These are phyloP conservation scores for Siniperca scherzeri DNA, from an alignment of 2,797 vertebrate species.

Conservation along the genomic window DNA sequence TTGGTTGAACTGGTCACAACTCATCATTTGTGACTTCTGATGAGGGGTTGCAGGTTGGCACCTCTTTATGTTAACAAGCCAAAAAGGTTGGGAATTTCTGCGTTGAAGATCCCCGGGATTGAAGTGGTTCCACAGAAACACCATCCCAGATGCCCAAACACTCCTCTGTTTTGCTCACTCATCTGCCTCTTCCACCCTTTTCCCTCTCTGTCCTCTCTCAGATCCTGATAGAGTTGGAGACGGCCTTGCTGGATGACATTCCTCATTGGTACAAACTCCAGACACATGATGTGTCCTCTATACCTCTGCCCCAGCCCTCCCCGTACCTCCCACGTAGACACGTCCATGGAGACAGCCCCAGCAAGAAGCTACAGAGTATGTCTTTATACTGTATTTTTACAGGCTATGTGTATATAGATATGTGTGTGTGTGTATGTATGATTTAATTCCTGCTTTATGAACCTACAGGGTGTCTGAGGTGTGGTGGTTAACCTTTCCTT, in stretches of 20 bases:
- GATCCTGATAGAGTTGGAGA: slow-evolving; percentile 98
- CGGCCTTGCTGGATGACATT: slow-evolving; percentile 95
- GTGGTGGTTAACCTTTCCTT: slow-evolving; percentile 47
- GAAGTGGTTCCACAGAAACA: not conserved
- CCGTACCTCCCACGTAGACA: slow-evolving; percentile 95
- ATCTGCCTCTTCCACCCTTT: not conserved
- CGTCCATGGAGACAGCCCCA: slow-evolving; percentile 92
- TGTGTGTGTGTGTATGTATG: slow-evolving; percentile 81
- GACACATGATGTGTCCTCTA: slow-evolving; percentile 95
- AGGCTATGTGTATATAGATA: slow-evolving; percentile 25
- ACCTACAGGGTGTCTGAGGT: slow-evolving; percentile 78
- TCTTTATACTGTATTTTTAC: slow-evolving; percentile 74
- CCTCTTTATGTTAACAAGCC: not conserved
- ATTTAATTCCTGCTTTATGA: slow-evolving; percentile 70
- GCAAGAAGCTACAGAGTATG: slow-evolving; percentile 99
- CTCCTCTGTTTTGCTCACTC: not conserved
- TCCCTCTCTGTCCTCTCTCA: slow-evolving; percentile 62
- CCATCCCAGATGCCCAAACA: not conserved
- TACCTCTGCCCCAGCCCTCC: slow-evolving; percentile 96
- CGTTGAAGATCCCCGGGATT: not conserved
- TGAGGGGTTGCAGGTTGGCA: not conserved
- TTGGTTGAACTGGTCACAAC: not conserved
- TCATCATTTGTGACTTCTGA: not conserved
- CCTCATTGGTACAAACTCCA: slow-evolving; percentile 98
- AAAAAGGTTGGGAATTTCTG: not conserved